A percentile compares a stretch with the other conserved stretches of the same genome.
These are phyloP conservation scores for Scolanthus callimorphus DNA, from an alignment of 92 coral and sea anemone genomes.

Conservation along the genomic window DNA sequence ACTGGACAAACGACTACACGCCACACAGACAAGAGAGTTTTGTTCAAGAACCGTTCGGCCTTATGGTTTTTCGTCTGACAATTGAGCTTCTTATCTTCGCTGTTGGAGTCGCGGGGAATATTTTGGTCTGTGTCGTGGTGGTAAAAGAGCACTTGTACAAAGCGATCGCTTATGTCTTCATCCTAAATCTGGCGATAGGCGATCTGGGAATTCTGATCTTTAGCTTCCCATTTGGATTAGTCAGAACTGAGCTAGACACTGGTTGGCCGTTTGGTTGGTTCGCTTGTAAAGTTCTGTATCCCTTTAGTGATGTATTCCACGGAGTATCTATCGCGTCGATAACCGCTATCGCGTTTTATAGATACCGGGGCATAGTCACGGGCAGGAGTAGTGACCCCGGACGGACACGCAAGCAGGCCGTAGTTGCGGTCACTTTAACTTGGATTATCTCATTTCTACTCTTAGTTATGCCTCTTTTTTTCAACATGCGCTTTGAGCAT, in stretches of 20 bases:
- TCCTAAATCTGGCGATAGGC: constrained; percentile 69
- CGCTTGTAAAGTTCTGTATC: constrained; percentile 71
- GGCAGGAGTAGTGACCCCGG: constrained; percentile 56
- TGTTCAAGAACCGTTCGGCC: constrained; percentile 58
- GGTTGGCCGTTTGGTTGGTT: constrained; percentile 91
- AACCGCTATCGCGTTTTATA: constrained; percentile 70
- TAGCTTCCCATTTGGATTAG: constrained; percentile 73
- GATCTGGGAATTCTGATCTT: constrained; percentile 69
- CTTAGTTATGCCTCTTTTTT: constrained; percentile 67
- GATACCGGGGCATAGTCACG: constrained; percentile 78
- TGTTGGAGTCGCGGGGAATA: constrained; percentile 67
- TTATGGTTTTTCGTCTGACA: constrained; percentile 42
- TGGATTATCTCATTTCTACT: constrained; percentile 68
- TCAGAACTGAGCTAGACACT: constrained; percentile 60
- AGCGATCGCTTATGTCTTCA: constrained; percentile 62
- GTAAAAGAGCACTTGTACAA: constrained; percentile 59
- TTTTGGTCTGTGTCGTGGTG: constrained; percentile 70
- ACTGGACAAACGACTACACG: constrained; percentile 6
- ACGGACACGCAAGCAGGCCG: constrained; percentile 35
- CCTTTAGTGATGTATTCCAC: constrained; percentile 76
- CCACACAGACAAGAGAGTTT: constrained; percentile 20
- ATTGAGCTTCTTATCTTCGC: constrained; percentile 58
- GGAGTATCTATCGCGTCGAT: constrained; percentile 84
- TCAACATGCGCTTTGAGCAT: constrained; percentile 52
- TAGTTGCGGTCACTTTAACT: constrained; percentile 34